A percentile compares a stretch with the other conserved stretches of the same genome.
phyloP scores from a whole-genome alignment of 2,113 vertebrate species.

The Crotalus helleri region DNA sequence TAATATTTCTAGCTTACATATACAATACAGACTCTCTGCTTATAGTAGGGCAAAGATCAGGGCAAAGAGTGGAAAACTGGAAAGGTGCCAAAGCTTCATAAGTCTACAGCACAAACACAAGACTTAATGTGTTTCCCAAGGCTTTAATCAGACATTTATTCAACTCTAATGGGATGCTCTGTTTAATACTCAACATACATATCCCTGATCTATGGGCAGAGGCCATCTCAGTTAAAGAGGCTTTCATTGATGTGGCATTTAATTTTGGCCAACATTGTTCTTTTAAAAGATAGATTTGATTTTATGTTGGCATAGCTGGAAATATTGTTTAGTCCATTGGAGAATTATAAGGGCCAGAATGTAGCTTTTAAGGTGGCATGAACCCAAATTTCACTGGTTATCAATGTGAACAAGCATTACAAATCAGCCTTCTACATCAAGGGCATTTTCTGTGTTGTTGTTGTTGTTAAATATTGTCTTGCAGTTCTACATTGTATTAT shows the following conservation, averaged over 20 bases:
- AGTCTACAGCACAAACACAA: neutral
- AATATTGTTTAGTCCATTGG: neutral
- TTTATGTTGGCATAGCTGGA: constrained; percentile 6
- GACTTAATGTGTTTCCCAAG: constrained; percentile 27
- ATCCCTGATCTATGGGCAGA: constrained; percentile 17
- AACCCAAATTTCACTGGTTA: neutral
- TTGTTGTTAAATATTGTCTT: too few species aligned
- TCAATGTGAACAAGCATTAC: neutral
- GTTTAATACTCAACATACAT: constrained; percentile 18
- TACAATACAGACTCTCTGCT: neutral
- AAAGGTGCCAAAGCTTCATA: neutral
- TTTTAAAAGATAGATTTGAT: neutral
- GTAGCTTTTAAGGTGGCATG: neutral
- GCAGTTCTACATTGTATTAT: neutral
- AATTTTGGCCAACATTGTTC: neutral
- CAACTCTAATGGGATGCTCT: neutral
- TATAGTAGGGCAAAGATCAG: neutral
- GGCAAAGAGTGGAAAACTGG: constrained; percentile 11
- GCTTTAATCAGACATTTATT: constrained; percentile 27
- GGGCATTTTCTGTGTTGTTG: neutral
- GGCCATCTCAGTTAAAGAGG: neutral
- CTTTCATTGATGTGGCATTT: constrained; percentile 9
- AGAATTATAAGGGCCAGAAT: neutral
- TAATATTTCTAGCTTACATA: constrained; percentile 17
- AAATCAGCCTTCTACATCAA: neutral